Base-by-base conservation (phyloP, 2,888 invertebrate species). In the Conistra vaccinii region DNA sequence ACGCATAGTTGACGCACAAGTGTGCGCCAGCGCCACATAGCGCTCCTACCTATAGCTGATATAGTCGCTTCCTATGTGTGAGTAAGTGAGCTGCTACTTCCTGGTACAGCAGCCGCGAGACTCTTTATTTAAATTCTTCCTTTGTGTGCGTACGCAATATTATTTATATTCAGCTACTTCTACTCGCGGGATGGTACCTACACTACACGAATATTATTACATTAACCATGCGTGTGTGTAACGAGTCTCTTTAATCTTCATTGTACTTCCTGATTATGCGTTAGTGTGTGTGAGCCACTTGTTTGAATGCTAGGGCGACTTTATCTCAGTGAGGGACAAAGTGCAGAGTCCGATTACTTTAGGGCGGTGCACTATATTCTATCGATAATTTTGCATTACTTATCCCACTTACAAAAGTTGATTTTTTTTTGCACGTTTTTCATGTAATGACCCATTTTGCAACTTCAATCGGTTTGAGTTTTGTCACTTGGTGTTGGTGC, bases 221-320 rank as follows among this genome's bases (percentile, higher is more conserved):
- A 93, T 95, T 95, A 93, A 91, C 90, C 90, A 90, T 87, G 90
- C 87, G 84, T 91, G 93, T 95, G 95, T 93, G 95, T 92, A 92
- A 94, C 91, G 90, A 92, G 94, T 94, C 94, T 93, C 94, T 96
- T 95, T 95, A 95, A 95, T 96, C 95, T 95, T 94, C 92, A 95
- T 96, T 96, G 95, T 96, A 96, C 96, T 96, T 96, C 96, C 96
- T 96, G 95, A 95, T 95, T 90, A 90, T 91, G 87, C 80, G 88
- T 81, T 58, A 61, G 96, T 96, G 96, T 95, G 96, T 76, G 96
- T 96, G 93, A 95, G 94, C 95, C 96, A 96, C 96, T 96, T 96
- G 96, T 96, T 96, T 94, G 95, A 95, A 95, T 95, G 95, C 92
- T 95, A 94, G 96, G 96, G 96, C 94, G 94, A 95, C 95, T 95